Percentiles rank a stretch among this genome's conserved stretches.
These are phyloP conservation scores for Ephydatia muelleri DNA, from an alignment of 37 sponge, comb jelly and placozoan genomes.

Conservation along the genomic window DNA sequence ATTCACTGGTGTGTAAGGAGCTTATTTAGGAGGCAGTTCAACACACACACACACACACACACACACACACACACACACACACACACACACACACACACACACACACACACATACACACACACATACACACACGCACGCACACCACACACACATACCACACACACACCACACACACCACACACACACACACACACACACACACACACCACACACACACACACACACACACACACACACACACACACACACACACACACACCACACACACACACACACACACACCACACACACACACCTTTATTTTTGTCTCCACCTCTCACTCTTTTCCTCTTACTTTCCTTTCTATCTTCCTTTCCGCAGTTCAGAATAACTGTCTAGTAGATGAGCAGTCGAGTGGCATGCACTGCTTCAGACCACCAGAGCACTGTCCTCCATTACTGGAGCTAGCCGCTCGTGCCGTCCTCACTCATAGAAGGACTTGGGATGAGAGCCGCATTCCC, in stretches of 20 bases:
- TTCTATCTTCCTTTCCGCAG: constrained; percentile 27
- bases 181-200: background rate
- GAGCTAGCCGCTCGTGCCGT: constrained; percentile 48
- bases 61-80: no score
- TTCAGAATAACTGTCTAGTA: constrained; percentile 55
- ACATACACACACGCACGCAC: no score
- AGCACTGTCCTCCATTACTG: constrained; percentile 42
- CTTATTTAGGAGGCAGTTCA: background rate
- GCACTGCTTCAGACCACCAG: constrained; percentile 4
- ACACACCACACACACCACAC: no score
- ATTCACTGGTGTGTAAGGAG: constrained; percentile 50
- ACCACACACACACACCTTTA: no score
- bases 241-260: no score
- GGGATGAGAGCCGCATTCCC: constrained; percentile 38
- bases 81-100: background rate
- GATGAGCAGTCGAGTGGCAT: constrained; percentile 20
- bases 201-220: no score
- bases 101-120: no score
- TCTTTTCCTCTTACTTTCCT: no score
- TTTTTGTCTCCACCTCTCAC: no score
- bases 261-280: no score
- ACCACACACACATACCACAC: no score
- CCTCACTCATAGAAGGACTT: background rate
- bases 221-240: background rate
- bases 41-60: background rate